phyloP scores from a whole-genome alignment of 92 coral and sea anemone species.

The Porites rus region DNA sequence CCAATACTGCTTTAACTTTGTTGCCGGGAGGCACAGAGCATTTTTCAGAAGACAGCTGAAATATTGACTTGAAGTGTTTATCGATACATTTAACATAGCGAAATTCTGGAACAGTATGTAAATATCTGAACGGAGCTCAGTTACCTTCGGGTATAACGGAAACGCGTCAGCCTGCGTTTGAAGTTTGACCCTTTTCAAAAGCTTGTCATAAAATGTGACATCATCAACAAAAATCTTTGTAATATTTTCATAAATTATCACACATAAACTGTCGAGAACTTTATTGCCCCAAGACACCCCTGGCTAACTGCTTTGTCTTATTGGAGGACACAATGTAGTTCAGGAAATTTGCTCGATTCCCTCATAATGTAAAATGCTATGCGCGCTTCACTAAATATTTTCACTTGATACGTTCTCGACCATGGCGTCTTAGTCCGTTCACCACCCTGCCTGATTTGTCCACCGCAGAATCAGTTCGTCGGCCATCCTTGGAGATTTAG shows the following conservation, averaged over 20 bases:
- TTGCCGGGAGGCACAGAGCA: too few species aligned
- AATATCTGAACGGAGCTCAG: background rate
- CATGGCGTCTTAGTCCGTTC: background rate
- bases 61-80: background rate
- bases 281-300: background rate
- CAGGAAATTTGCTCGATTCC: background rate
- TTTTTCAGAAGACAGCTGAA: background rate
- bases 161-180: background rate
- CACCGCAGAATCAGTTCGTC: too few species aligned
- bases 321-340: too few species aligned
- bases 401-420: background rate
- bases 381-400: background rate
- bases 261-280: background rate
- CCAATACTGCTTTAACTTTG: too few species aligned
- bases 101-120: background rate
- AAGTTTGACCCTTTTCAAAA: background rate
- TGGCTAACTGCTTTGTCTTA: background rate
- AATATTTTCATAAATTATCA: background rate
- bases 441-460: too few species aligned
- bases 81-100: background rate
- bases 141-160: background rate
- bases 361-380: background rate
- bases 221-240: too few species aligned
- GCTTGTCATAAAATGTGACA: background rate
- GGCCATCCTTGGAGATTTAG: too few species aligned